A percentile compares a stretch with the other conserved stretches of the same genome.
Evolutionary conservation across 2,888 invertebrate species (phyloP).

Genomic region (Ophioninae sp.): DNA sequence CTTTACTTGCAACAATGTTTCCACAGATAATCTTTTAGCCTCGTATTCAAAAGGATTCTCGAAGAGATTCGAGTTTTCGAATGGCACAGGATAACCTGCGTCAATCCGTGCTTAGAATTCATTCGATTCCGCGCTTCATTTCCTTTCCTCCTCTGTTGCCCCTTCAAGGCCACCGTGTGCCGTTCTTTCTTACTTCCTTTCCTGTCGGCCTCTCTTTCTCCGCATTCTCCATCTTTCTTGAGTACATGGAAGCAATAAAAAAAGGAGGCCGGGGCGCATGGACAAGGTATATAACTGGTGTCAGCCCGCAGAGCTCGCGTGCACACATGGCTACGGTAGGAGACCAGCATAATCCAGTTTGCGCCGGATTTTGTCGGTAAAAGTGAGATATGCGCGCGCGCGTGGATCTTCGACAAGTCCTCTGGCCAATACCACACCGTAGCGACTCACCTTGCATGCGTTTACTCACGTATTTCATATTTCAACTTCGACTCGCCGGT

Average conservation of each 20-base stretch:
- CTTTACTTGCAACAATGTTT: neutral
- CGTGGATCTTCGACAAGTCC: conserved; percentile 44
- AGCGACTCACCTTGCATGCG: conserved; percentile 30
- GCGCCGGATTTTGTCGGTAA: conserved; percentile 78
- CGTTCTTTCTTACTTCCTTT: conserved; percentile 12
- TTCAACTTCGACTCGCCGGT: neutral
- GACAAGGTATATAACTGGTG: conserved; percentile 35
- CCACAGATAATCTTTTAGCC: neutral
- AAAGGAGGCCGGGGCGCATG: conserved; percentile 22
- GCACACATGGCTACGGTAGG: conserved; percentile 52
- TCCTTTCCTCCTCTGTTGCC: conserved; percentile 5
- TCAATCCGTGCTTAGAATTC: conserved; percentile 23
- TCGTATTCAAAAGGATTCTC: neutral
- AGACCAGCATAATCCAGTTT: conserved; percentile 75
- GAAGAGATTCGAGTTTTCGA: neutral
- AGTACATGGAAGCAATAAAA: neutral
- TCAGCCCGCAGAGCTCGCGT: conserved; percentile 15
- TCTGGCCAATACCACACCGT: conserved; percentile 18
- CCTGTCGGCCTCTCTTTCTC: conserved; percentile 11
- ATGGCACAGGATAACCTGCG: conserved; percentile 9
- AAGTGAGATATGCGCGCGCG: conserved; percentile 60
- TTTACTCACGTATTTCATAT: neutral
- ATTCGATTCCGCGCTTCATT: conserved; percentile 2
- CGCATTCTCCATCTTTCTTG: neutral
- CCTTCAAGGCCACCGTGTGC: conserved; percentile 19